Base-by-base conservation (phyloP, 2,888 invertebrate genomes). In the Bimastos eiseni region DNA sequence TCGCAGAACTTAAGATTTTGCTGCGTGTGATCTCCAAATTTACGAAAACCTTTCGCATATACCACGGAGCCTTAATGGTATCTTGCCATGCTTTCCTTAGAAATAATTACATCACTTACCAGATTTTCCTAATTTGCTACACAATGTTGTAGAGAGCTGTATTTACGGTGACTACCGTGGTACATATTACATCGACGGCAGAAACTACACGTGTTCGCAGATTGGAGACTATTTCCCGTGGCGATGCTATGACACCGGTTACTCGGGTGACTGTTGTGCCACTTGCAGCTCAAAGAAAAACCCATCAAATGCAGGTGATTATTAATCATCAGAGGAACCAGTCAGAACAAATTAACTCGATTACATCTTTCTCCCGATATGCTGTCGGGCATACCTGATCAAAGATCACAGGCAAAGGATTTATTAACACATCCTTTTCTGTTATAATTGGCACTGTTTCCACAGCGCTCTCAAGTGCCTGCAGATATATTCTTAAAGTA, bases 101-200 rank as follows among this genome's bases (percentile, higher is more conserved):
- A 8, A 8, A 8, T 70, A 17, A 8, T 4, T n/a, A 44, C 24
- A 24, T 41, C 11, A 89, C 30, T 37, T 24, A 89, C 19, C 33
- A 30, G 30, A 89, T 89, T 89, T 34, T 1, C 34, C 44, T 44
- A 24, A 37, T 24, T 38, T 30, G 8, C 34, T 13, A 44, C 30
- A 83, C n/a, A 70, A 2, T 34, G n/a, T 88, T 49, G n/a, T 30
- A 90, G 83, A 90, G n/a, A 89, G 55, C 24, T 91, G 91, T 36
- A 89, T 91, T 33, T 91, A 91, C 44, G 91, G 91, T 24, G 91
- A 91, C 38, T 91, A 44, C 44, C 88, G 41, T 38, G 90, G 33
- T 30, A 84, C 21, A 0, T 83, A 90, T 37, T 36, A 21, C 34
- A 21, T 89, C 24, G 24, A 84, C 33, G 89, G 36, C 55, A 21